Percentiles rank a stretch among this genome's conserved stretches.
These are phyloP conservation scores for Scaptomyza graminum DNA, from an alignment of 1,140 invertebrate genomes.

Conservation along the genomic window DNA sequence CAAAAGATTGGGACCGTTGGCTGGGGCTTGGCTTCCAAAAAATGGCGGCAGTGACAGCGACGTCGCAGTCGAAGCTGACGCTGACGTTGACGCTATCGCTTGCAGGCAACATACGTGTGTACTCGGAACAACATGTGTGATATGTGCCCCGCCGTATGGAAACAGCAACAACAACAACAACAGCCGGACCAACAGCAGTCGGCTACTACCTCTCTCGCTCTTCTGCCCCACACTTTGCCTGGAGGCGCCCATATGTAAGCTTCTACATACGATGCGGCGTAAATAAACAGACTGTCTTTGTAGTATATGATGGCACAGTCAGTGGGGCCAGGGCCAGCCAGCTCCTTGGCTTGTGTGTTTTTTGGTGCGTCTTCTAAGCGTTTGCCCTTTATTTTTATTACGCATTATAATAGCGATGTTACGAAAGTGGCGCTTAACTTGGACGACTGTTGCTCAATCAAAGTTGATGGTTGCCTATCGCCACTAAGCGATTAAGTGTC, in stretches of 20 bases:
- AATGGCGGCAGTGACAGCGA: slow-evolving; percentile 48
- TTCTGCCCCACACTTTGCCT: slow-evolving; percentile 34
- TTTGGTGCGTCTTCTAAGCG: slow-evolving; percentile 51
- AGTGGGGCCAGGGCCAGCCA: slow-evolving; percentile 5
- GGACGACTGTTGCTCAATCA: slow-evolving; percentile 56
- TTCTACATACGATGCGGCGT: slow-evolving; percentile 83
- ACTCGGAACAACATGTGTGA: slow-evolving; percentile 83
- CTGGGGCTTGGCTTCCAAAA: slow-evolving; percentile 21
- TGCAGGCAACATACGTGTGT: slow-evolving; percentile 84
- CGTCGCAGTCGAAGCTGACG: slow-evolving; percentile 51
- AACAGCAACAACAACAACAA: slow-evolving; percentile 38
- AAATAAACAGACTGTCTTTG: slow-evolving; percentile 81
- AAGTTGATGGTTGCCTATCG: slow-evolving; percentile 14
- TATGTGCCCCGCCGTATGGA: slow-evolving; percentile 83
- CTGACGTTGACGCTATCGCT: slow-evolving; percentile 82
- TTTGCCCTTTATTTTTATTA: slow-evolving; percentile 54
- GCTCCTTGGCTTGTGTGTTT: not conserved
- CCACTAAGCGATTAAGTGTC: slow-evolving; percentile 23
- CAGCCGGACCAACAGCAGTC: slow-evolving; percentile 23
- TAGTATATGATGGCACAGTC: slow-evolving; percentile 35
- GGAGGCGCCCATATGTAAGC: slow-evolving; percentile 76
- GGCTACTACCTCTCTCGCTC: not conserved
- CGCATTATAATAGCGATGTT: slow-evolving; percentile 25
- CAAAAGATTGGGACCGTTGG: slow-evolving; percentile 60
- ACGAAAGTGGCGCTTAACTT: slow-evolving; percentile 62